Evolutionary conservation across 2,113 vertebrate genomes (phyloP).

Genomic region (Tamias sibiricus): DNA sequence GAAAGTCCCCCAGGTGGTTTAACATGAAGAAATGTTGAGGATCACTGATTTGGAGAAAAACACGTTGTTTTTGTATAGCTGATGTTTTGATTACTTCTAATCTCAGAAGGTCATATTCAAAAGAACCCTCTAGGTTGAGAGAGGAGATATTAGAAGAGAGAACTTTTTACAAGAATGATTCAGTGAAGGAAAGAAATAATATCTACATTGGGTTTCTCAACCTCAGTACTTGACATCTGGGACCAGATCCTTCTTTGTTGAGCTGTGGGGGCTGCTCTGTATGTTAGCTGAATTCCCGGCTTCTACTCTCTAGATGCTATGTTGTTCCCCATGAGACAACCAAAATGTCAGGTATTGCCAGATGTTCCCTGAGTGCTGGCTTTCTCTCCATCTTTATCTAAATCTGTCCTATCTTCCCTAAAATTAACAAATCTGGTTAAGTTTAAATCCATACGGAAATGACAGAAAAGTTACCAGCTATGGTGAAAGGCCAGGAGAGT

Average conservation of each 20-base stretch:
- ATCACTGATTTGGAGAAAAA: background rate
- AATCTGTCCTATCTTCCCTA: background rate
- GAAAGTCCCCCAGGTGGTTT: background rate
- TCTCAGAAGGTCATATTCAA: slow-evolving; percentile 25
- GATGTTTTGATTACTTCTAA: background rate
- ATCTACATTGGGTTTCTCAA: background rate
- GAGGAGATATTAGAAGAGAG: background rate
- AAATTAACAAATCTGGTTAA: slow-evolving; percentile 28
- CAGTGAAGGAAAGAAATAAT: background rate
- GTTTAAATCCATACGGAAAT: slow-evolving; percentile 17
- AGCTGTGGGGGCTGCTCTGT: background rate
- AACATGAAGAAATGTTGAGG: background rate
- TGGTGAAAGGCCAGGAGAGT: background rate
- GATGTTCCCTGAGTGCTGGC: background rate
- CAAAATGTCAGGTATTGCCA: background rate
- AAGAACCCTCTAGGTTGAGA: background rate
- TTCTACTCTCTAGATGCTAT: background rate
- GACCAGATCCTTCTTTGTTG: background rate
- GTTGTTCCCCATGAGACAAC: background rate
- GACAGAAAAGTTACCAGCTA: background rate
- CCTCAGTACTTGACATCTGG: background rate
- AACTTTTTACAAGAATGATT: background rate
- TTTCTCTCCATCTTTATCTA: slow-evolving; percentile 10
- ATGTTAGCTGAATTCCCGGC: background rate
- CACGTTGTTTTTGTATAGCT: slow-evolving; percentile 11